Percentiles rank a stretch among this genome's conserved stretches.
These are phyloP conservation scores for Lethenteron camtschaticum DNA, from an alignment of 2,113 vertebrate genomes.

Conservation along the genomic window DNA sequence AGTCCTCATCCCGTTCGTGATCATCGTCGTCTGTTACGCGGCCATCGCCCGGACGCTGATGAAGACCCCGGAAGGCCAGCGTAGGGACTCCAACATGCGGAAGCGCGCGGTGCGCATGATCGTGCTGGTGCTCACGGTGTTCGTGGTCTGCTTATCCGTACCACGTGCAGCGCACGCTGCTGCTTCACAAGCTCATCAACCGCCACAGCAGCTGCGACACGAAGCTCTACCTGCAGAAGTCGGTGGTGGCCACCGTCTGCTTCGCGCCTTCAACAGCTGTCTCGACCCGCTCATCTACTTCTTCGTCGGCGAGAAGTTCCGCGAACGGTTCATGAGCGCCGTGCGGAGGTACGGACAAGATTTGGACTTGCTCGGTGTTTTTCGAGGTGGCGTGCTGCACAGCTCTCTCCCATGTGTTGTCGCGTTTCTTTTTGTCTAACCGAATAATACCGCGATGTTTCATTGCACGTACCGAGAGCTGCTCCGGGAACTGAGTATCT, in stretches of 20 bases:
- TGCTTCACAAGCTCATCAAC: constrained; percentile 30
- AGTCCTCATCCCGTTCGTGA: constrained; percentile 48
- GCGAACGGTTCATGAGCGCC: constrained; percentile 28
- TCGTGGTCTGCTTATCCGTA: constrained; percentile 73
- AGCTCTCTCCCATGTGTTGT: too few relatives aligned
- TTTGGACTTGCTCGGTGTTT: too few relatives aligned
- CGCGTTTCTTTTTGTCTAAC: too few relatives aligned
- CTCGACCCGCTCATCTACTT: constrained; percentile 84
- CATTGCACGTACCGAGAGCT: too few relatives aligned
- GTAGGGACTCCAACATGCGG: constrained; percentile 27
- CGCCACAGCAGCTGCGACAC: constrained; percentile 20
- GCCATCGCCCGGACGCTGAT: constrained; percentile 49
- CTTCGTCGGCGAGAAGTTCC: constrained; percentile 70
- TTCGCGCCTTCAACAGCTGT: constrained; percentile 67
- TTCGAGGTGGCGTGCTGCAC: too few relatives aligned
- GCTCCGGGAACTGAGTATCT: too few relatives aligned
- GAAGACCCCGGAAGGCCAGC: constrained; percentile 21
- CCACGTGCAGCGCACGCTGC: constrained; percentile 57
- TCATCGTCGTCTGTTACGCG: constrained; percentile 59
- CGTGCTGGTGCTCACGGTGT: constrained; percentile 49
- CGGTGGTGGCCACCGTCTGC: constrained; percentile 53
- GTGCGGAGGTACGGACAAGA: not conserved
- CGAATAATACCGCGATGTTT: too few relatives aligned
- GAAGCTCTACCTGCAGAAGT: constrained; percentile 45
- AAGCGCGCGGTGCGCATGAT: constrained; percentile 67